Percentiles rank a stretch among this genome's conserved stretches.
These are phyloP conservation scores for Toxotes lorentzi DNA, from an alignment of 2,797 vertebrate species.

Conservation along the genomic window DNA sequence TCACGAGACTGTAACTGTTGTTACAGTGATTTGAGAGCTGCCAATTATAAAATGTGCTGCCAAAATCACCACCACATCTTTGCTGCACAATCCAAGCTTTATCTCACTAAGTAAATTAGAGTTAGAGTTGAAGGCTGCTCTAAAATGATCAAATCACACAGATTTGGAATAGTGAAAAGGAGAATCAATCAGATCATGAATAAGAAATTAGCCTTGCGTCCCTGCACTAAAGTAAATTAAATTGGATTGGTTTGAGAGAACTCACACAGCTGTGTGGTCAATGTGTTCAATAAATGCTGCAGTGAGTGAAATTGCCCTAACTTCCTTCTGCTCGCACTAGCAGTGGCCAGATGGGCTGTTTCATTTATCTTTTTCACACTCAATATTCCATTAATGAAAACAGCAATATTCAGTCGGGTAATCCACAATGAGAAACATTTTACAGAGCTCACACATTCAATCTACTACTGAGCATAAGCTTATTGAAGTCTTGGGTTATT, in stretches of 20 bases:
- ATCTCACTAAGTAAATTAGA: neutral
- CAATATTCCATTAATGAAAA: conserved; percentile 63
- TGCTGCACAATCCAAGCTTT: conserved; percentile 1
- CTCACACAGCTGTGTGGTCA: conserved; percentile 61
- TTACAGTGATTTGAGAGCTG: neutral
- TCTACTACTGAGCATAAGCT: conserved; percentile 40
- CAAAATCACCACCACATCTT: neutral
- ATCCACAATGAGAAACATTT: conserved; percentile 54
- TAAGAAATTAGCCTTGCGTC: conserved; percentile 52
- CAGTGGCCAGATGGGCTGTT: conserved; percentile 29
- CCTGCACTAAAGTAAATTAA: conserved; percentile 58
- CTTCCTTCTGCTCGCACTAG: conserved; percentile 40
- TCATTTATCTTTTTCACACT: conserved; percentile 66
- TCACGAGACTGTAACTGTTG: neutral
- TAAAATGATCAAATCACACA: conserved; percentile 27
- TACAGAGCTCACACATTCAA: conserved; percentile 39
- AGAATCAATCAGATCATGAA: conserved; percentile 42
- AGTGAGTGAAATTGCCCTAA: conserved; percentile 62
- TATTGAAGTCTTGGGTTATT: conserved; percentile 52
- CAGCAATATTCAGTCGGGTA: conserved; percentile 53
- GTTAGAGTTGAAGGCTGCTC: conserved; percentile 5
- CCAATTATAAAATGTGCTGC: neutral
- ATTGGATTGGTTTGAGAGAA: conserved; percentile 56
- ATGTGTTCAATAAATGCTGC: conserved; percentile 74
- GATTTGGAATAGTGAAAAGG: conserved; percentile 24